These are phyloP conservation scores for Cosmopolites sordidus DNA, from an alignment of 2,888 invertebrate species.

Conservation along the genomic window DNA sequence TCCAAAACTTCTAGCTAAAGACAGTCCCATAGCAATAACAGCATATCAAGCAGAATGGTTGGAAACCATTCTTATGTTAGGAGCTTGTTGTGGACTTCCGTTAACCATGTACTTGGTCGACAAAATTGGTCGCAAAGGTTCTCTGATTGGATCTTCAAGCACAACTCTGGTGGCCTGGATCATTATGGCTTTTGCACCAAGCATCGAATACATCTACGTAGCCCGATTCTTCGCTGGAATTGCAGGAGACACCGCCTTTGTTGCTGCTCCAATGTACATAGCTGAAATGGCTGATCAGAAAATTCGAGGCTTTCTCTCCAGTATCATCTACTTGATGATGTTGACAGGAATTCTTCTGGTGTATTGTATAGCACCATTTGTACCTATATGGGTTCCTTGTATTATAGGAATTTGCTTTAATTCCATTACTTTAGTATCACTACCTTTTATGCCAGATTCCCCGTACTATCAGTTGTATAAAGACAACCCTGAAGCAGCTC, in stretches of 20 bases:
- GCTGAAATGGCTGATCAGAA: conserved; percentile 47
- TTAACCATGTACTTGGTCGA: conserved; percentile 42
- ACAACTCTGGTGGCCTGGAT: conserved; percentile 43
- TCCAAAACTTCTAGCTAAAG: conserved; percentile 38
- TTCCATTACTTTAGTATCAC: conserved; percentile 38
- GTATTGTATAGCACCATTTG: conserved; percentile 42
- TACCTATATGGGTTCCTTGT: conserved; percentile 38
- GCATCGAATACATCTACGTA: conserved; percentile 39
- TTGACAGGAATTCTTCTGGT: conserved; percentile 44
- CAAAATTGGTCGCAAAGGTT: conserved; percentile 41
- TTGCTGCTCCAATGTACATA: conserved; percentile 47
- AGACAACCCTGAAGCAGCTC: conserved; percentile 39
- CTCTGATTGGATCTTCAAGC: conserved; percentile 41
- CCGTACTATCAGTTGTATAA: conserved; percentile 45
- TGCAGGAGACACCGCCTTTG: conserved; percentile 46
- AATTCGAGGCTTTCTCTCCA: conserved; percentile 45
- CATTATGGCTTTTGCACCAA: conserved; percentile 40
- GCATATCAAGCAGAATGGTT: conserved; percentile 37
- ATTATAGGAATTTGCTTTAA: conserved; percentile 32
- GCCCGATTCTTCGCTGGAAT: conserved; percentile 45
- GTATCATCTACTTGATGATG: conserved; percentile 47
- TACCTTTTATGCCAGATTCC: conserved; percentile 46
- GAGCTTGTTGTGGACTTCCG: conserved; percentile 40
- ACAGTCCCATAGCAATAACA: conserved; percentile 39
- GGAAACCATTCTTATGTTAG: conserved; percentile 38